phyloP scores from a whole-genome alignment of 2,113 vertebrate genomes.

The Gorsachius goisagi region DNA sequence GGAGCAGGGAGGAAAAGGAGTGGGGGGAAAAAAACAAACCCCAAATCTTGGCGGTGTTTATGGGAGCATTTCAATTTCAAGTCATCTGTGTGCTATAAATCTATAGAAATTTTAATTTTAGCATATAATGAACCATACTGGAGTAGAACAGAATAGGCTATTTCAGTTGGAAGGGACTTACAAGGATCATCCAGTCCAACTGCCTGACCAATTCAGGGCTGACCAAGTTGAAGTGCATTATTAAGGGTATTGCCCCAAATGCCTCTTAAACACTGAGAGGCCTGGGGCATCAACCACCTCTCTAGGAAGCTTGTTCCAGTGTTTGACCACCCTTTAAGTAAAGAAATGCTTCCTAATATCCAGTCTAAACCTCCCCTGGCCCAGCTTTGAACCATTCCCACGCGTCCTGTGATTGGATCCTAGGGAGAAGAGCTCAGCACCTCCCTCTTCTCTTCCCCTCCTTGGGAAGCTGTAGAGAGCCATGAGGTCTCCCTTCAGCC shows the following conservation, averaged over 20 bases:
- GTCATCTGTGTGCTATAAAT: background rate
- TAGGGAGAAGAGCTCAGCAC: background rate
- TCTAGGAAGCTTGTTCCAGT: background rate
- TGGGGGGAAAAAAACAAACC: accelerated
- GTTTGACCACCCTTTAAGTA: background rate
- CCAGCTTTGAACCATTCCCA: background rate
- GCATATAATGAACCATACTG: background rate
- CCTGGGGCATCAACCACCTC: background rate
- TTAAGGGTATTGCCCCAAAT: background rate
- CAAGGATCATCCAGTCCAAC: background rate
- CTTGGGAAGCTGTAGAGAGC: background rate
- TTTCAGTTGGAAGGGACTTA: background rate
- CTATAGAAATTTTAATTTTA: background rate
- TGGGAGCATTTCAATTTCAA: background rate
- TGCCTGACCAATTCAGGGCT: background rate
- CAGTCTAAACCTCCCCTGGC: background rate
- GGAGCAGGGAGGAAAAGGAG: background rate
- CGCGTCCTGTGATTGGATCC: background rate
- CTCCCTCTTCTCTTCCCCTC: background rate
- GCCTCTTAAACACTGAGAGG: background rate
- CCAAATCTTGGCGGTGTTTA: background rate
- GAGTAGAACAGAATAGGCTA: background rate
- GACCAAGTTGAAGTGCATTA: background rate
- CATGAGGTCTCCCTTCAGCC: too few relatives aligned
- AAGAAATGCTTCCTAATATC: background rate